A percentile compares a stretch with the other conserved stretches of the same genome.
These are phyloP conservation scores for Beroe forskalii DNA, from an alignment of 37 sponge, comb jelly and placozoan genomes.

Conservation along the genomic window DNA sequence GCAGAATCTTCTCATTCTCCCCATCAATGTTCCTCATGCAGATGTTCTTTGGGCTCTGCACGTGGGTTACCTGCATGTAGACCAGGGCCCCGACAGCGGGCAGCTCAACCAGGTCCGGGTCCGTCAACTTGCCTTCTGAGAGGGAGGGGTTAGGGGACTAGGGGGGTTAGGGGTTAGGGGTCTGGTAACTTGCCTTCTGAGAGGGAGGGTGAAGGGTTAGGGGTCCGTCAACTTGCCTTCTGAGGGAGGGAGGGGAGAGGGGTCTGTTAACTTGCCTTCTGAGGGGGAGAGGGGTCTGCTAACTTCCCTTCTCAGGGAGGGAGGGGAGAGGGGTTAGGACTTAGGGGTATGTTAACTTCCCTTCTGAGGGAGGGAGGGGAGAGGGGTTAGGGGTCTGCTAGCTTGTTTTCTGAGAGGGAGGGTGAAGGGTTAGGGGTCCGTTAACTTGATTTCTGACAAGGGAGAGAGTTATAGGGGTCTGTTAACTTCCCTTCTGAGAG, in stretches of 20 bases:
- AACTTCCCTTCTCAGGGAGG: neutral
- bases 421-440: neutral
- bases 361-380: neutral
- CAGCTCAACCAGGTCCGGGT: neutral
- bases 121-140: neutral
- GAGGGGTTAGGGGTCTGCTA: neutral
- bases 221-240: neutral
- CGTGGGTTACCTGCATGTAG: conserved; percentile 39
- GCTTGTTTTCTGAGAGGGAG: neutral
- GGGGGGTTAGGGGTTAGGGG: neutral
- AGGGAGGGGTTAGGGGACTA: neutral
- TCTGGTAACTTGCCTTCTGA: neutral
- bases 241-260: neutral
- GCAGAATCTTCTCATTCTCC: neutral
- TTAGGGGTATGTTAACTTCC: neutral
- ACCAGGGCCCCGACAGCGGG: conserved; percentile 7
- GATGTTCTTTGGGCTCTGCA: conserved; percentile 49
- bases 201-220: neutral
- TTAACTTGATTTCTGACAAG: neutral
- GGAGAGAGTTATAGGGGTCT: neutral
- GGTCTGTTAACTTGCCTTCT: neutral
- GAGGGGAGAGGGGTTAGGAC: neutral
- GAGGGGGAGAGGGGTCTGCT: neutral
- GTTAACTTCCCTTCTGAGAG: neutral
- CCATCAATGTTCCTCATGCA: conserved; percentile 22